Evolutionary conservation across 2,113 vertebrate species (phyloP), one percentile per base, ranked within the genome.

Genomic region (Prietella phreatophila): DNA sequence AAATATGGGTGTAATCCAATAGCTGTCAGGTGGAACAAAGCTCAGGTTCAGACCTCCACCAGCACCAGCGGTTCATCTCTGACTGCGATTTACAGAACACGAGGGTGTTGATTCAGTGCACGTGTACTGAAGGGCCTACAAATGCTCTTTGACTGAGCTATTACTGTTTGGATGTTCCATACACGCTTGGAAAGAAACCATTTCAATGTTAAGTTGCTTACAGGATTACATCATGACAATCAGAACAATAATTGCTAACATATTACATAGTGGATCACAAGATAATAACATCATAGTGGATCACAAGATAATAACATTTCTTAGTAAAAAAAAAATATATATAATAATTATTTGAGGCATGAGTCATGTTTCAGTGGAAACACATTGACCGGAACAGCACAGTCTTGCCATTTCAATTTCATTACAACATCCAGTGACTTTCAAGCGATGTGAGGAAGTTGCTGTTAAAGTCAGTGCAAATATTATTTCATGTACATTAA

Each of bases 361-460:
- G 76, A 86, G 60, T 67, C 60, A 55, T 86, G 60, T 25, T 79
- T 81, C 61, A 36, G 85, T 67, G 42, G 85, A 86, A 81, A 65
- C 36, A 20, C 56, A 22, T 19, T 78, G 17, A 50, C 58, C n/a
- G 42, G 39, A 79, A 81, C 42, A 69, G 60, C 0, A 7, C 60
- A 22, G 39, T 30, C 11, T 36, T 69, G 61, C 27, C 36, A 53
- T 65, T 63, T 55, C 79, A 55, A 36, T 50, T 50, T 67, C 20
- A 50, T 86, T 86, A 67, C 76, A 65, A 69, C 42, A 86, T n/a
- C 36, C 22, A 79, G 27, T 86, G 73, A 53, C n/a, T 33, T 81
- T 81, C 27, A 15, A 53, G 42, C 13, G 0, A 19, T 33, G 15
- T 25, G 30, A 53, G 73, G 39, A 85, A 78, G 71, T 8, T 69